Evolutionary conservation across 2,113 vertebrate genomes (phyloP).

Genomic region (Cephalopterus ornatus): DNA sequence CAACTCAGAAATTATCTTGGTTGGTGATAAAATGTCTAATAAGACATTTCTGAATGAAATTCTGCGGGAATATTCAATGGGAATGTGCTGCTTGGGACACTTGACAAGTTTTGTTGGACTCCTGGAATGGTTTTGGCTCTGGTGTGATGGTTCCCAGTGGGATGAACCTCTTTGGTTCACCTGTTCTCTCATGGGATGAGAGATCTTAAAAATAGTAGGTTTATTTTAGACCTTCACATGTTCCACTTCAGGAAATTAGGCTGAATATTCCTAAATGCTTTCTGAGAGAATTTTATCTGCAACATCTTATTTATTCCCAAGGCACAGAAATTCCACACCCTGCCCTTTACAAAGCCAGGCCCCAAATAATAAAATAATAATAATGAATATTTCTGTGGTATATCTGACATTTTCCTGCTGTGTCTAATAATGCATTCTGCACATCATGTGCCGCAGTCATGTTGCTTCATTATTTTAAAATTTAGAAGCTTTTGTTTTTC

Average conservation of each 20-base stretch:
- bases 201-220: not conserved
- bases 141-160: accelerated
- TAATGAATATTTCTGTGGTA: conserved; percentile 15
- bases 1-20: not conserved
- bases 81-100: not conserved
- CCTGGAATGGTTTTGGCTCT: not conserved
- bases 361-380: not conserved
- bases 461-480: conserved; percentile 44
- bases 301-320: not conserved
- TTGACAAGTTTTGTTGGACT: too few species aligned
- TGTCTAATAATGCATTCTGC: not conserved
- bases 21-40: not conserved
- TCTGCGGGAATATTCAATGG: accelerated
- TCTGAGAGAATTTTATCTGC: not conserved
- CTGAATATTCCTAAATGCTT: not conserved
- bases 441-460: not conserved
- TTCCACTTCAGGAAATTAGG: not conserved
- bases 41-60: not conserved
- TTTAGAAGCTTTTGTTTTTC: conserved; percentile 45
- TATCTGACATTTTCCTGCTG: conserved; percentile 52
- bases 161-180: not conserved
- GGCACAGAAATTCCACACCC: not conserved
- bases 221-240: not conserved
- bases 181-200: not conserved
- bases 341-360: not conserved